Evolutionary conservation across 2,113 vertebrate genomes (phyloP).

Genomic region (Limnothrissa miodon): DNA sequence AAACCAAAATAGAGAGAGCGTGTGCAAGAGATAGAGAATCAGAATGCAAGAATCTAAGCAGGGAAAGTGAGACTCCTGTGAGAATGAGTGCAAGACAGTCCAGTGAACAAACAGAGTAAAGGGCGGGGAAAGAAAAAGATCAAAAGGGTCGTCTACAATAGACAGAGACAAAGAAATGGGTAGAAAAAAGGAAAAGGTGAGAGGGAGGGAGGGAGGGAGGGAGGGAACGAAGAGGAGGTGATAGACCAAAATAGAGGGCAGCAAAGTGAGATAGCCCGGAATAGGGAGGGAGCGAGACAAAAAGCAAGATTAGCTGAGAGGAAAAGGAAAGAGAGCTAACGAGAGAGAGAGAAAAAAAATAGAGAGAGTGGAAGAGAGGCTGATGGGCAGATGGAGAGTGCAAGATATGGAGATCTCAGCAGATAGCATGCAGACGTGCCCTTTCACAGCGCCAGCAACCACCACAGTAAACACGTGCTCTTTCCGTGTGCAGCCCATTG

Average conservation of each 20-base stretch:
- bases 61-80: neutral
- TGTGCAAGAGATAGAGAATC: neutral
- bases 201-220: neutral
- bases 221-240: neutral
- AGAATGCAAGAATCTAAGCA: neutral
- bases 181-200: neutral
- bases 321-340: neutral
- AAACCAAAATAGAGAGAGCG: constrained; percentile 7
- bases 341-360: neutral
- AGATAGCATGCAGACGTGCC: neutral
- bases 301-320: neutral
- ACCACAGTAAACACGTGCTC: neutral
- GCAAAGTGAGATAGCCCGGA: neutral
- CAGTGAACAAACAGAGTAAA: neutral
- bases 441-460: neutral
- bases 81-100: neutral
- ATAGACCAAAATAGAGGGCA: neutral
- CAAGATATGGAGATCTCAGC: neutral
- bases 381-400: neutral
- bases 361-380: neutral
- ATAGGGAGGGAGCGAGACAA: neutral
- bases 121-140: neutral
- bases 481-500: neutral
- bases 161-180: neutral
- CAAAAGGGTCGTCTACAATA: neutral